A percentile compares a stretch with the other conserved stretches of the same genome.
These are phyloP conservation scores for Rousettus madagascariensis DNA, from an alignment of 2,797 vertebrate species.

Conservation along the genomic window DNA sequence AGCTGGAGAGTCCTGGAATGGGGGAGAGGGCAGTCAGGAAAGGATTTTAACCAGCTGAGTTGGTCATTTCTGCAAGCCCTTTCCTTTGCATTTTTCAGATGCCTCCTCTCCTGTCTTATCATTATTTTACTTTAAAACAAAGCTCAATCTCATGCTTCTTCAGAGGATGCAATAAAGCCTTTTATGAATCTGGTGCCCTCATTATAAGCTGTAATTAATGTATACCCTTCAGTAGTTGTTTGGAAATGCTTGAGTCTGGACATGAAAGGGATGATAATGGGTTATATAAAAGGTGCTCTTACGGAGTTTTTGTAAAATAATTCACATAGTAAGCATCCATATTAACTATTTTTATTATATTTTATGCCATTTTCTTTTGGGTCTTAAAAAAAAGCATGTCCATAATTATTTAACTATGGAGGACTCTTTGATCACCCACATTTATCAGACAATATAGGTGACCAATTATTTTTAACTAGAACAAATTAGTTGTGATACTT, in stretches of 20 bases:
- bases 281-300: neutral
- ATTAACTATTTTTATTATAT: neutral
- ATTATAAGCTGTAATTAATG: neutral
- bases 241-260: neutral
- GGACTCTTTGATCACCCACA: neutral
- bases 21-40: too few species aligned
- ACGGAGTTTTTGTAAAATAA: neutral
- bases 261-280: neutral
- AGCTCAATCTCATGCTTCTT: neutral
- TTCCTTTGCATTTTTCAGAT: too few species aligned
- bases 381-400: neutral
- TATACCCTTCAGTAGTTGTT: neutral
- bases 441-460: neutral
- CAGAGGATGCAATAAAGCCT: neutral
- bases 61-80: too few species aligned
- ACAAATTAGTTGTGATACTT: neutral
- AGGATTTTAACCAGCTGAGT: too few species aligned
- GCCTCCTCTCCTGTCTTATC: too few species aligned
- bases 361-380: neutral
- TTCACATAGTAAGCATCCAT: neutral
- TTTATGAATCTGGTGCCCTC: neutral
- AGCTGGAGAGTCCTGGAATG: too few species aligned
- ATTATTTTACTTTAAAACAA: neutral
- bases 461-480: neutral
- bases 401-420: neutral